Percentiles rank a stretch among this genome's conserved stretches.
phyloP scores from a whole-genome alignment of 2,113 vertebrate genomes.

The Ameiurus melas region DNA sequence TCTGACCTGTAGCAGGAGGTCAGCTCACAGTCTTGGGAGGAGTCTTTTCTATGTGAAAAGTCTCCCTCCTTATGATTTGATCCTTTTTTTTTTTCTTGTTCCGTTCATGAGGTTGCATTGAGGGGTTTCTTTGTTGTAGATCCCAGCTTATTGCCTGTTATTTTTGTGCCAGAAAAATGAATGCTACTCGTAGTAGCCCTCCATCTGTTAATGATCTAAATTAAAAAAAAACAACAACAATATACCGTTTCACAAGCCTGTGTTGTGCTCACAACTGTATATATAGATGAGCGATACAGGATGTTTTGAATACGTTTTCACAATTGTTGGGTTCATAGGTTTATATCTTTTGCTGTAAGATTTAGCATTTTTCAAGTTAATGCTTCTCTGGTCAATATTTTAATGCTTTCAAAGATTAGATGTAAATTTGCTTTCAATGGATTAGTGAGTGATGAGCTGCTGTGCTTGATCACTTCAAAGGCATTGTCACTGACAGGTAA shows the following conservation, averaged over 20 bases:
- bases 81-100: background rate
- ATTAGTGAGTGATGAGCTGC: conserved; percentile 5
- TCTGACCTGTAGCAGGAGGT: conserved; percentile 18
- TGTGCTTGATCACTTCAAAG: conserved; percentile 8
- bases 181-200: background rate
- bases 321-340: background rate
- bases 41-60: conserved; percentile 14
- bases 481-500: background rate
- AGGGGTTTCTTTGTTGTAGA: background rate
- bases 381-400: background rate
- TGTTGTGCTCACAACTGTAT: background rate
- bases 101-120: background rate
- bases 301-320: background rate
- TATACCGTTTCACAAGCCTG: background rate
- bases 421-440: background rate
- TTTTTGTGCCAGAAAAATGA: background rate
- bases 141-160: background rate
- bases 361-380: background rate
- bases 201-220: background rate
- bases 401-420: background rate
- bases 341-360: background rate
- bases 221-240: background rate
- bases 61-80: background rate
- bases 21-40: background rate
- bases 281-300: background rate